Percentiles rank a stretch among this genome's conserved stretches.
phyloP scores from a whole-genome alignment of 2,113 vertebrate genomes.

The Elachura formosa region DNA sequence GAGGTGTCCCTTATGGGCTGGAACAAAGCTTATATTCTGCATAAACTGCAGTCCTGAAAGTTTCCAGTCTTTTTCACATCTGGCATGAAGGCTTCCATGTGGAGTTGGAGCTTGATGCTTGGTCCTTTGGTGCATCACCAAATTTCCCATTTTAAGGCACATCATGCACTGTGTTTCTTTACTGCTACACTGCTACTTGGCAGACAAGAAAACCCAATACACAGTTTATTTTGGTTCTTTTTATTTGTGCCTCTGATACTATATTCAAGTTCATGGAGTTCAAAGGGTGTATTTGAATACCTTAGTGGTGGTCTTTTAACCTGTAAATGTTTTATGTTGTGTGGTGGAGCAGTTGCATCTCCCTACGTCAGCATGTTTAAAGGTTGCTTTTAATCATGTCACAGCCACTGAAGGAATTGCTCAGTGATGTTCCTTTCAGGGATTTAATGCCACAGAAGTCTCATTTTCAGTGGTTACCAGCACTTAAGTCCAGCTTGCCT shows the following conservation, averaged over 20 bases:
- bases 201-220: neutral
- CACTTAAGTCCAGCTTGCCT: neutral
- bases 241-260: neutral
- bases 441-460: neutral
- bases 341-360: neutral
- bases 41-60: neutral
- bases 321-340: neutral
- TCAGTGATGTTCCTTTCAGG: neutral
- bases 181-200: neutral
- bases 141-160: no score
- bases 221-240: accelerated
- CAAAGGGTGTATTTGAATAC: neutral
- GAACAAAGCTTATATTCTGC: neutral
- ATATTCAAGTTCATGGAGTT: neutral
- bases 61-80: neutral
- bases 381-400: neutral
- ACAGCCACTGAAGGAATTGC: neutral
- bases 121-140: no score
- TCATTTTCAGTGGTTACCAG: neutral
- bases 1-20: neutral
- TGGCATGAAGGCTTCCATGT: neutral
- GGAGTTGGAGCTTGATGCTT: neutral
- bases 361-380: neutral
- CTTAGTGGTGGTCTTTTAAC: neutral
- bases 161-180: no score